Percentiles rank a stretch among this genome's conserved stretches.
phyloP scores from a whole-genome alignment of 2,888 invertebrate genomes.

The Drosophila melanocephala region DNA sequence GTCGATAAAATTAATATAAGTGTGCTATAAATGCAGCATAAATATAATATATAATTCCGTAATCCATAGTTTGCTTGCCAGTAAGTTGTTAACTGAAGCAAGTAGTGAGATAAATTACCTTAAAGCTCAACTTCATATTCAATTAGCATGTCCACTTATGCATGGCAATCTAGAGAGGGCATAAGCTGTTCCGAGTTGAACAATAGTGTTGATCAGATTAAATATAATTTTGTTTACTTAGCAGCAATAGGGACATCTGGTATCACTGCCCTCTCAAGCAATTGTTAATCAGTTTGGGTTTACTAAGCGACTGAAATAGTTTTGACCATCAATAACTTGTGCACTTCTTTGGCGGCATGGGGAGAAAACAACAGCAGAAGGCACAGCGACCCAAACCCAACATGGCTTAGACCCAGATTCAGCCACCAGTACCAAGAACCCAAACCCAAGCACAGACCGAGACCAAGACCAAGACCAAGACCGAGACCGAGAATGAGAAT shows the following conservation, averaged over 20 bases:
- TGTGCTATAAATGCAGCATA: too few relatives aligned
- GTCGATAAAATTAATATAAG: too few relatives aligned
- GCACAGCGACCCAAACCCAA: not conserved
- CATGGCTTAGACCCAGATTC: not conserved
- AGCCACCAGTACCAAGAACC: not conserved
- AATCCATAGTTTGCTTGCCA: not conserved
- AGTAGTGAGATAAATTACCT: not conserved
- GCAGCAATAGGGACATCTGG: constrained; percentile 3
- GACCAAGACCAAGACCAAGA: not conserved
- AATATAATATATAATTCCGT: not conserved
- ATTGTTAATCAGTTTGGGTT: constrained; percentile 31
- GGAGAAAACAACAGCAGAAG: constrained; percentile 3
- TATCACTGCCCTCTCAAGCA: constrained; percentile 5
- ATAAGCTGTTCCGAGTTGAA: not conserved
- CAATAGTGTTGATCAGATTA: not conserved
- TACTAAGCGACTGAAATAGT: constrained; percentile 22
- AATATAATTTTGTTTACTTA: not conserved
- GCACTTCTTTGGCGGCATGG: not conserved
- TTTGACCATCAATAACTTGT: constrained; percentile 33
- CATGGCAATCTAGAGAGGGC: not conserved
- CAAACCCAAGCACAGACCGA: not conserved
- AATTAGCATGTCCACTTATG: not conserved
- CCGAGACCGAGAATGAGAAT: not conserved
- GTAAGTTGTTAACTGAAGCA: not conserved
- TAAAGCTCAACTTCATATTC: not conserved